These are phyloP conservation scores for Oxyruncus cristatus DNA, from an alignment of 2,113 vertebrate species.

Conservation along the genomic window DNA sequence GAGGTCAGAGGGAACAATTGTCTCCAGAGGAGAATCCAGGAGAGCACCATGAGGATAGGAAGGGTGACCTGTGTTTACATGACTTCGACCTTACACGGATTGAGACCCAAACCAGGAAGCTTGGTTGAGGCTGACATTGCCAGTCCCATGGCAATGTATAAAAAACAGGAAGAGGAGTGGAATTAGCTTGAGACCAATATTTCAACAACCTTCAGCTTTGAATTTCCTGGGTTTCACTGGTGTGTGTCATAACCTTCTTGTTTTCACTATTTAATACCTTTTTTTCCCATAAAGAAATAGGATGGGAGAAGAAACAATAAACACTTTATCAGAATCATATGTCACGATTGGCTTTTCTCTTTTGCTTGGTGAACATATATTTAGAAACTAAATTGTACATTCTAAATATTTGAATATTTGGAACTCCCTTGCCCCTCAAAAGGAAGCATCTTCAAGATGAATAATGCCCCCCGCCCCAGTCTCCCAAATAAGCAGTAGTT, in stretches of 20 bases:
- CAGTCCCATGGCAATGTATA: not conserved
- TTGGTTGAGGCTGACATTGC: not conserved
- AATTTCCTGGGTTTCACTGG: slow-evolving; percentile 16
- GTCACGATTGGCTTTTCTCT: not conserved
- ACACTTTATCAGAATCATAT: not conserved
- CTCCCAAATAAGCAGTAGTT: not conserved
- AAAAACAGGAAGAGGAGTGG: slow-evolving; percentile 8
- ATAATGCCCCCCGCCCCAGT: not conserved
- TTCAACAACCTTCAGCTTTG: not conserved
- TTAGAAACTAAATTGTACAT: not conserved
- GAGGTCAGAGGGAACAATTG: not conserved
- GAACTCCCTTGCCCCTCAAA: not conserved
- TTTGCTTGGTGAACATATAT: not conserved
- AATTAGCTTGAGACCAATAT: not conserved
- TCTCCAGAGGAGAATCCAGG: not conserved
- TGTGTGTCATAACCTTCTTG: not conserved
- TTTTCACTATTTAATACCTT: not conserved
- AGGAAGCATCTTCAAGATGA: not conserved
- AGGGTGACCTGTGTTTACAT: not conserved
- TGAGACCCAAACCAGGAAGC: not conserved
- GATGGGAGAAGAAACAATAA: not conserved
- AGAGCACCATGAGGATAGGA: not conserved
- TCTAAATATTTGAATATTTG: not conserved
- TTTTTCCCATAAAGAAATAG: not conserved
- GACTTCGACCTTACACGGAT: not conserved